phyloP scores from a whole-genome alignment of 2,113 vertebrate genomes.

The Grallaria varia region DNA sequence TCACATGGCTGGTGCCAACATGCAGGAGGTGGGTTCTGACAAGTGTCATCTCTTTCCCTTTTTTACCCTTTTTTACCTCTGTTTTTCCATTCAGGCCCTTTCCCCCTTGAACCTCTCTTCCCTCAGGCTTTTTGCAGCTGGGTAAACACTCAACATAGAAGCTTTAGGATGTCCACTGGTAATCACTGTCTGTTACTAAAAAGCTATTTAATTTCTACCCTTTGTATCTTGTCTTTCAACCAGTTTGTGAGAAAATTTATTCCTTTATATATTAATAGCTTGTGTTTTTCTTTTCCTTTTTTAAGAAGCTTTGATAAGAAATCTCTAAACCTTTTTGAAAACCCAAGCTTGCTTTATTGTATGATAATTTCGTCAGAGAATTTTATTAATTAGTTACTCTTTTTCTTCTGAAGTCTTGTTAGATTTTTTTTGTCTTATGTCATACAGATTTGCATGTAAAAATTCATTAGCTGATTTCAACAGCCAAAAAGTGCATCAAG shows the following conservation, averaged over 20 bases:
- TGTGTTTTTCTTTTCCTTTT: background rate
- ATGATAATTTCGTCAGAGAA: background rate
- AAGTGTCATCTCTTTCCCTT: background rate
- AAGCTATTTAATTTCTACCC: background rate
- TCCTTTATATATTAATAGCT: background rate
- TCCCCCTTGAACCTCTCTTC: background rate
- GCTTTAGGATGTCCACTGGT: background rate
- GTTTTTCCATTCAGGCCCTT: background rate
- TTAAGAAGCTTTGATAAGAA: background rate
- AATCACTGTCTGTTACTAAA: background rate
- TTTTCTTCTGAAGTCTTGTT: background rate
- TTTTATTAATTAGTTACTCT: background rate
- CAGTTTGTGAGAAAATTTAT: background rate
- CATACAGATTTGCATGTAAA: background rate
- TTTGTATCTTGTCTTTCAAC: background rate
- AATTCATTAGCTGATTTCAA: background rate
- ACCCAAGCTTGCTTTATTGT: background rate
- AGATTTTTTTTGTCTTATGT: background rate
- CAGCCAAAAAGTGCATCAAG: background rate
- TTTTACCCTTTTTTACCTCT: background rate
- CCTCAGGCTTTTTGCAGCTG: background rate
- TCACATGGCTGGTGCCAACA: slow-evolving; percentile 91
- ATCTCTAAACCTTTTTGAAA: background rate
- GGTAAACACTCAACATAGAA: background rate
- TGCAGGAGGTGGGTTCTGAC: slow-evolving; percentile 81